Percentiles rank a stretch among this genome's conserved stretches.
Conservation (phyloP, 2,113 vertebrate genomes). For the Cryptomyrus ogoouensis region DNA sequence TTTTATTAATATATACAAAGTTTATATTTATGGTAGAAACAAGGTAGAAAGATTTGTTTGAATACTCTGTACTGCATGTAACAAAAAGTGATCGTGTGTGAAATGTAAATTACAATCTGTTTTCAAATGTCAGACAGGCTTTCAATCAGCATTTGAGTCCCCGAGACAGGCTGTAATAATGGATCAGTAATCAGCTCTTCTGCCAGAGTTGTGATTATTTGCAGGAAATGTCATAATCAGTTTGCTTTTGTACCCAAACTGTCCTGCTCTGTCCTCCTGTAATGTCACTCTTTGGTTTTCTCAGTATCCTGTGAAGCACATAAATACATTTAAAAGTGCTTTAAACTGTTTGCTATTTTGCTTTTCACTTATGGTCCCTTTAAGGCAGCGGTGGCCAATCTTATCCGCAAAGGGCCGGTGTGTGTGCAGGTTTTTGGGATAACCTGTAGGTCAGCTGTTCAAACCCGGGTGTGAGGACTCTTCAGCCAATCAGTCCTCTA, state of each 20-base stretch:
- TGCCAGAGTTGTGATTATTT: background rate
- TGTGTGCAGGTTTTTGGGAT: too few species aligned
- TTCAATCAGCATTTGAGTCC: background rate
- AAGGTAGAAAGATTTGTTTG: background rate
- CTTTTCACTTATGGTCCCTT: background rate
- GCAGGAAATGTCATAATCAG: background rate
- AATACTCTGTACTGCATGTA: background rate
- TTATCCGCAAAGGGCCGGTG: too few species aligned
- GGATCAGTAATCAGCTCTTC: background rate
- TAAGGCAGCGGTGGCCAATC: background rate
- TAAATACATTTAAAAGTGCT: background rate
- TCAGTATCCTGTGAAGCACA: background rate
- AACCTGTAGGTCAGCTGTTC: too few species aligned
- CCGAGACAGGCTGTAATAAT: background rate
- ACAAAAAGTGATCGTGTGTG: background rate
- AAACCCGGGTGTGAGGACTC: too few species aligned
- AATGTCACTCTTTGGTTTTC: background rate
- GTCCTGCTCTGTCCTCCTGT: background rate
- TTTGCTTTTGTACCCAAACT: background rate
- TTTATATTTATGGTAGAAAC: background rate
- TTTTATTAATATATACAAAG: background rate
- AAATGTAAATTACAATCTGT: background rate
- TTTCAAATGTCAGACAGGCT: background rate
- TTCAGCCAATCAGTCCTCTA: too few species aligned
- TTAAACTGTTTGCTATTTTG: background rate